Conservation (phyloP, 2,797 vertebrate genomes). For the Oophaga sylvatica region DNA sequence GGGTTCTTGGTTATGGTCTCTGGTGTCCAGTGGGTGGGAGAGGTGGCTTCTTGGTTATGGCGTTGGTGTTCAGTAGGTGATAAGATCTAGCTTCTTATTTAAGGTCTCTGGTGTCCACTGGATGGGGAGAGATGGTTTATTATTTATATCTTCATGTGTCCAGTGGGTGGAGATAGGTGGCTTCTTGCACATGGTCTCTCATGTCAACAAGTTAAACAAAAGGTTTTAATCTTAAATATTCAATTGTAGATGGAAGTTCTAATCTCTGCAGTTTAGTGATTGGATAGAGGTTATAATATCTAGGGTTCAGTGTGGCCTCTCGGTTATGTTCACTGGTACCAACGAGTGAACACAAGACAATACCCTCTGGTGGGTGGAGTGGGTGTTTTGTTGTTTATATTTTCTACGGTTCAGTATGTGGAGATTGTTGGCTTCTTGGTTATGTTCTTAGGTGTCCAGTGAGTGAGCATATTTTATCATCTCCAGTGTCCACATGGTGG, state of each 20-base stretch:
- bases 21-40: not conserved
- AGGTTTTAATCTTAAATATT: no score
- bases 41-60: not conserved
- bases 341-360: no score
- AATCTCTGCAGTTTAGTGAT: no score
- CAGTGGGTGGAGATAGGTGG: no score
- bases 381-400: not conserved
- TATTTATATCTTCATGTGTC: no score
- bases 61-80: no score
- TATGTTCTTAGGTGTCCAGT: not conserved
- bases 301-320: not conserved
- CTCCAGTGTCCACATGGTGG: not conserved
- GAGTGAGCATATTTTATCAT: not conserved
- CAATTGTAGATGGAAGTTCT: no score
- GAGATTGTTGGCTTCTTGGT: not conserved
- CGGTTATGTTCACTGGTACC: not conserved
- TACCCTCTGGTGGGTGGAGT: not conserved
- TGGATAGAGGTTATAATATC: not conserved
- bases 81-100: no score
- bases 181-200: no score
- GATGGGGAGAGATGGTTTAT: no score
- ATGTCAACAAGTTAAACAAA: no score
- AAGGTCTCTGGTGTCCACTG: no score
- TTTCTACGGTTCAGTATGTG: not conserved
- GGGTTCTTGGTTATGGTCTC: not conserved